phyloP scores from a whole-genome alignment of 2,113 vertebrate species.

The Neogale vison region DNA sequence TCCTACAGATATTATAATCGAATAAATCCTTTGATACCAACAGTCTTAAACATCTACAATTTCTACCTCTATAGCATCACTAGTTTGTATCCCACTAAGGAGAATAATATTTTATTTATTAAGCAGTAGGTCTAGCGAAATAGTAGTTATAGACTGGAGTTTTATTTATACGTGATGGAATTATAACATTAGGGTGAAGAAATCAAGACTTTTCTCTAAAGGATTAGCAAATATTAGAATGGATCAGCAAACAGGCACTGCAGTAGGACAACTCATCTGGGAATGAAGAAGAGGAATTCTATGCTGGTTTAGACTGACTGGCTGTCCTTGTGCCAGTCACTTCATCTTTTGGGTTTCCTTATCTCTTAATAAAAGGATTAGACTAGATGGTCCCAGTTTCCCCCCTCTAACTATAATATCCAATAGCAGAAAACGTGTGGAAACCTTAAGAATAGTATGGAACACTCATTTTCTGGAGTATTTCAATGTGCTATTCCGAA shows the following conservation, averaged over 20 bases:
- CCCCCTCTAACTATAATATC: not conserved
- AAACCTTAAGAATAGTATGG: constrained; percentile 25
- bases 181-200: constrained; percentile 26
- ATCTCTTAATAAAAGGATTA: not conserved
- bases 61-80: not conserved
- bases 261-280: not conserved
- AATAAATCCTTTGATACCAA: not conserved
- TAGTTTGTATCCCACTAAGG: not conserved
- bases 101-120: not conserved
- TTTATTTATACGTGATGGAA: not conserved
- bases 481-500: constrained; percentile 16
- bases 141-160: not conserved
- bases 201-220: not conserved
- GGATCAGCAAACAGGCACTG: not conserved
- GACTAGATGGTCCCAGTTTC: not conserved
- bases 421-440: not conserved
- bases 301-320: not conserved
- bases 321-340: not conserved
- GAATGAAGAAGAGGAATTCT: not conserved
- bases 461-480: not conserved
- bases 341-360: not conserved
- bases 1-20: not conserved
- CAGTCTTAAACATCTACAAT: not conserved
- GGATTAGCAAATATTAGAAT: not conserved
- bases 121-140: not conserved